Evolutionary conservation across 2,888 invertebrate genomes (phyloP).

Genomic region (Plebejus melissa): DNA sequence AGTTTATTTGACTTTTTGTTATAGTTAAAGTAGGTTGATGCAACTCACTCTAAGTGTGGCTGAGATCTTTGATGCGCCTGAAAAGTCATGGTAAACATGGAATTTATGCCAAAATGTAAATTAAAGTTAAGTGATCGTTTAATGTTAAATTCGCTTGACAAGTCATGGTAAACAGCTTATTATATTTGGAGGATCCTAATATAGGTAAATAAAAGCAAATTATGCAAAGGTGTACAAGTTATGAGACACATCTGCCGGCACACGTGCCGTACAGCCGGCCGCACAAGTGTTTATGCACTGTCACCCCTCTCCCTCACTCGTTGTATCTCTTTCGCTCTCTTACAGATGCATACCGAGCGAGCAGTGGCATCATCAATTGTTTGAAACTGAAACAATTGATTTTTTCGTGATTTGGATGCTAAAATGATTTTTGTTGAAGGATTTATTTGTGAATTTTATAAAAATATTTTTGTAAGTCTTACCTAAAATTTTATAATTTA

Average conservation of each 20-base stretch:
- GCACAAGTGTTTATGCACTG: slow-evolving; percentile 19
- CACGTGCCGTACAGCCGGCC: slow-evolving; percentile 44
- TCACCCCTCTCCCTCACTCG: not conserved
- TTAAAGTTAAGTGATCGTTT: too few species aligned
- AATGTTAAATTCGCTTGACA: not conserved
- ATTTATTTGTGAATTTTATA: too few species aligned
- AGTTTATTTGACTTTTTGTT: too few species aligned
- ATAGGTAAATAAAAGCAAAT: slow-evolving; percentile 36
- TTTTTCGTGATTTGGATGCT: too few species aligned
- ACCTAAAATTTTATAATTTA: too few species aligned
- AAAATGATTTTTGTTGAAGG: too few species aligned
- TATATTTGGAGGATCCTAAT: slow-evolving; percentile 2
- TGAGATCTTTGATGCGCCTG: too few species aligned
- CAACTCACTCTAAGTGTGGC: too few species aligned
- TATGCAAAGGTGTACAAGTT: slow-evolving; percentile 41
- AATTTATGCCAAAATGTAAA: too few species aligned
- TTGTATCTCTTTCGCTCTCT: not conserved
- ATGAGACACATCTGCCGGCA: slow-evolving; percentile 63
- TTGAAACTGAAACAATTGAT: not conserved
- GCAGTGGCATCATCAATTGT: not conserved
- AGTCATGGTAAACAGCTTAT: not conserved
- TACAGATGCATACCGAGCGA: not conserved
- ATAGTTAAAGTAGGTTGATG: too few species aligned
- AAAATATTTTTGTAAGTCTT: too few species aligned
- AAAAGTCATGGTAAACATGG: too few species aligned